Evolutionary conservation across 1,140 invertebrate species (phyloP).

Genomic region (Drosophila dunni): DNA sequence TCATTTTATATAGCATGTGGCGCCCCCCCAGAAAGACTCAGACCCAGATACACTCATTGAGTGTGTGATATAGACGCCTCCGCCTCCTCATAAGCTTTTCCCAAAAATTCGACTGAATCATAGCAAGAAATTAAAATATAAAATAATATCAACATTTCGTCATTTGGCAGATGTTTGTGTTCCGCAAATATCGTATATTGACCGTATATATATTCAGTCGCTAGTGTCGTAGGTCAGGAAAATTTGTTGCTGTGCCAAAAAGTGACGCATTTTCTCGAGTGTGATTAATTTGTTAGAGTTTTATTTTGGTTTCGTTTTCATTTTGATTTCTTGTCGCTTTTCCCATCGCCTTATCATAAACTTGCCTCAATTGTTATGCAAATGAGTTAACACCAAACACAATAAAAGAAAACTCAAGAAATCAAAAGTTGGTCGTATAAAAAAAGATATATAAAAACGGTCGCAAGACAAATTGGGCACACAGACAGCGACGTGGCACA

Average conservation of each 20-base stretch:
- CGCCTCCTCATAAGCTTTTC: slow-evolving; percentile 29
- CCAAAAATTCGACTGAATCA: slow-evolving; percentile 37
- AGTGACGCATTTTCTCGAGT: slow-evolving; percentile 17
- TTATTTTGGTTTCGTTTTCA: slow-evolving; percentile 31
- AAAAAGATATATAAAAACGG: not conserved
- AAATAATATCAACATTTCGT: slow-evolving; percentile 62
- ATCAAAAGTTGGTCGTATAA: not conserved
- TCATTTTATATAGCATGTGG: not conserved
- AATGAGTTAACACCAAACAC: slow-evolving; percentile 21
- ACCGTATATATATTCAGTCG: slow-evolving; percentile 13
- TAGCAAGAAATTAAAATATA: slow-evolving; percentile 22
- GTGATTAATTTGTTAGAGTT: slow-evolving; percentile 13
- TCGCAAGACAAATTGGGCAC: slow-evolving; percentile 43
- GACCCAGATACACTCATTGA: slow-evolving; percentile 6
- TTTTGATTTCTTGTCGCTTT: slow-evolving; percentile 33
- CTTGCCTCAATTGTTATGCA: slow-evolving; percentile 56
- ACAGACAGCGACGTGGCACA: slow-evolving; percentile 61
- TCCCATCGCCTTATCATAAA: slow-evolving; percentile 29
- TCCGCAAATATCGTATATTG: slow-evolving; percentile 6
- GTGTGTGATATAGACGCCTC: slow-evolving; percentile 16
- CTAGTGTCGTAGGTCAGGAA: slow-evolving; percentile 70
- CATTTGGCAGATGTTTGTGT: slow-evolving; percentile 42
- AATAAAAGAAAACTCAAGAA: slow-evolving; percentile 6
- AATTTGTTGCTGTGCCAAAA: slow-evolving; percentile 50
- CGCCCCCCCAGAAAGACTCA: not conserved